Evolutionary conservation across 2,888 invertebrate species (phyloP).

Genomic region (Apodemia duryi): DNA sequence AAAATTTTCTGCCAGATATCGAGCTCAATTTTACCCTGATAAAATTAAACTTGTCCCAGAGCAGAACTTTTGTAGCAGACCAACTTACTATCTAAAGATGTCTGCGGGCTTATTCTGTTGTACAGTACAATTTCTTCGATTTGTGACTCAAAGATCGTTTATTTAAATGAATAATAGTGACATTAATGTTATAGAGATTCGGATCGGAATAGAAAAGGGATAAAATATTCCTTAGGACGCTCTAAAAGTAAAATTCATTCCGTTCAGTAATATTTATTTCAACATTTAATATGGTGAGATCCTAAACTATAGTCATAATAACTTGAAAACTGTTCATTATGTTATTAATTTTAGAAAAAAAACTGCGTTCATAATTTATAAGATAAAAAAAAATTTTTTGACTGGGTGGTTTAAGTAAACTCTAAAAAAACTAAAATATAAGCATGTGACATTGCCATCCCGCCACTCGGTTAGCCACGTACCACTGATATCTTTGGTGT

Average conservation of each 20-base stretch:
- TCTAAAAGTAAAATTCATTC: neutral
- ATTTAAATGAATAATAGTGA: conserved; percentile 7
- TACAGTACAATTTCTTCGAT: conserved; percentile 11
- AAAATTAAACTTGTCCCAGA: conserved; percentile 54
- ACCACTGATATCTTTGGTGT: no score
- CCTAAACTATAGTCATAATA: neutral
- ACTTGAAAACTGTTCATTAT: neutral
- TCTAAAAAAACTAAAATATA: no score
- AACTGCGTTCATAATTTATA: no score
- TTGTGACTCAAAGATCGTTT: neutral
- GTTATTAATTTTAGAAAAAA: no score
- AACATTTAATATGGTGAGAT: neutral
- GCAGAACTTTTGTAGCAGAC: conserved; percentile 53
- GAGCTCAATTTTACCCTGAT: conserved; percentile 21
- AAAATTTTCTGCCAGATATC: conserved; percentile 20
- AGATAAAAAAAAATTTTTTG: no score
- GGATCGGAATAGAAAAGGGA: neutral
- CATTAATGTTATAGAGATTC: neutral
- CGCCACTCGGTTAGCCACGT: no score
- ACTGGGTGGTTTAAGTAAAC: no score
- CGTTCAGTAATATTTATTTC: neutral
- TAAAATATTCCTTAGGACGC: neutral
- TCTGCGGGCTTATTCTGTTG: conserved; percentile 39
- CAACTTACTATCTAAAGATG: conserved; percentile 43
- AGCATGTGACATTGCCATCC: no score